These are phyloP conservation scores for Drosophila lacteicornis DNA, from an alignment of 1,140 invertebrate genomes.

Conservation along the genomic window DNA sequence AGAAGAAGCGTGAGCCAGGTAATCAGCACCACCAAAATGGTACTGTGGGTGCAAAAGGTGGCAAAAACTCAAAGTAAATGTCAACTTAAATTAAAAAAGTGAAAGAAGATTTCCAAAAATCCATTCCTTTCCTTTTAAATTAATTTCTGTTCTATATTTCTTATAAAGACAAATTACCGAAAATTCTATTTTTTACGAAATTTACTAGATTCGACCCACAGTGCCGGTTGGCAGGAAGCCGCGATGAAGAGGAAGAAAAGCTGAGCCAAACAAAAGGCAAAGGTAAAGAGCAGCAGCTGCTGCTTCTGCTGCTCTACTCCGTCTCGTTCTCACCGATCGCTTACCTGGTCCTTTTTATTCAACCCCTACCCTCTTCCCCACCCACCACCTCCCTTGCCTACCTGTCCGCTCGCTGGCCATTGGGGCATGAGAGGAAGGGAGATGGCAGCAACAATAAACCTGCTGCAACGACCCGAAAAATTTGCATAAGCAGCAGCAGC, in stretches of 20 bases:
- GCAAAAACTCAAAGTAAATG: too few species aligned
- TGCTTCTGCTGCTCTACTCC: conserved; percentile 5
- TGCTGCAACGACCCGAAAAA: conserved; percentile 43
- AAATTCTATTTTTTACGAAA: not conserved
- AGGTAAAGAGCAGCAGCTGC: conserved; percentile 37
- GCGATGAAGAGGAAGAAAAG: conserved; percentile 38
- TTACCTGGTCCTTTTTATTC: conserved; percentile 37
- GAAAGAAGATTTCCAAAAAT: too few species aligned
- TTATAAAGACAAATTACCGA: too few species aligned
- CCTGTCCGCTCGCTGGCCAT: conserved; percentile 21
- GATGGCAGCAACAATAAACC: conserved; percentile 39
- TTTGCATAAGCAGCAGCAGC: conserved; percentile 28
- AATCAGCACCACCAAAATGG: conserved; percentile 37
- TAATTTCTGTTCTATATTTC: too few species aligned
- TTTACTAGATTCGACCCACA: not conserved
- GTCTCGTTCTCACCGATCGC: conserved; percentile 32
- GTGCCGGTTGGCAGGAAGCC: conserved; percentile 22
- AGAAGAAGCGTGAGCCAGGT: conserved; percentile 34
- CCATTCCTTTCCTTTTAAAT: too few species aligned
- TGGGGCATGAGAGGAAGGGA: conserved; percentile 9
- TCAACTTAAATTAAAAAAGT: not conserved
- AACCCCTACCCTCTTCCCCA: conserved; percentile 6
- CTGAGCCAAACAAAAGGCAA: conserved; percentile 47
- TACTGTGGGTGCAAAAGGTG: conserved; percentile 4
- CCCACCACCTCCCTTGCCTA: not conserved